Base-by-base conservation (phyloP, 2,797 vertebrate genomes). In the Tokudaia tokunoshimensis region DNA sequence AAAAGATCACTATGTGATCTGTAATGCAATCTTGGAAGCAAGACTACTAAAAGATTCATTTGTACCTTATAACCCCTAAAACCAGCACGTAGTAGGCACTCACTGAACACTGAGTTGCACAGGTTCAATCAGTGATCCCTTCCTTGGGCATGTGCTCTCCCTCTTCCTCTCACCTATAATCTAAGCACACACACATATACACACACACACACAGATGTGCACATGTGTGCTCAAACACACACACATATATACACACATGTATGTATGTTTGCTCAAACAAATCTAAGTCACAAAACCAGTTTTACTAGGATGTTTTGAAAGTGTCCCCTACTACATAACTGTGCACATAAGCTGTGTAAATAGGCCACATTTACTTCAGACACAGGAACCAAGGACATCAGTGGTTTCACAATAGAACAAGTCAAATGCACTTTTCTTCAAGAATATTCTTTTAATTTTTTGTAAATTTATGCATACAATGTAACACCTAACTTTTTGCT, bases 401-500 rank as follows among this genome's bases (percentile, higher is more conserved):
- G 14, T 34, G 31, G 34, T 80, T 96, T 92, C 52, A 83, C 85
- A 85, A n/a, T 52, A 19, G 24, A 87, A 70, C 41, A 74, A 67
- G 26, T 94, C 44, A 86, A 74, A 80, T 20, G 20, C n/a, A 88
- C 31, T 95, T 93, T 86, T 92, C 74, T 94, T 84, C 80, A 52
- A 75, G 80, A 94, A 96, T 85, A 70, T 74, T 24, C 72, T 72
- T 44, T 70, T 75, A 91, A 88, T n/a, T 76, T 94, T 88, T 92
- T 72, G 24, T 70, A 41, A 88, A 82, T 82, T 92, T 57, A 70
- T 8, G 2, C 44, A 26, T 61, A 37, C 91, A 79, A 89, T 65
- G 10, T 90, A 91, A 97, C 95, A 97, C 91, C 95, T 92, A 95
- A 94, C 57, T 96, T 96, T 95, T 85, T 24, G 47, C 84, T 95